These are phyloP conservation scores for Austrofundulus limnaeus DNA, from an alignment of 2,113 vertebrate genomes.

Conservation along the genomic window DNA sequence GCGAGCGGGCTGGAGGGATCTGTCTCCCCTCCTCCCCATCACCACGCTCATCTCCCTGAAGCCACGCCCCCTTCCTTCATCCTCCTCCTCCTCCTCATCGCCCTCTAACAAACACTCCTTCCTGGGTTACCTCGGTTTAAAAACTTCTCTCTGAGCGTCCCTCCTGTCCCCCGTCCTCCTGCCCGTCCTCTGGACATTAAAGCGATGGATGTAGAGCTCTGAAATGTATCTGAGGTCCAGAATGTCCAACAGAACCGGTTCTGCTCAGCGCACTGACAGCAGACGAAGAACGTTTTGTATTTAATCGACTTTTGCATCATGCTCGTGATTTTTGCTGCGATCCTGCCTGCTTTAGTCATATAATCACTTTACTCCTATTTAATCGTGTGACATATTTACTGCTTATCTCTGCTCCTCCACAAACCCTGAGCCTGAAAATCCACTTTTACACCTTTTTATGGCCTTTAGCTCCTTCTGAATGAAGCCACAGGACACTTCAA, in stretches of 20 bases:
- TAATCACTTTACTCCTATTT: constrained; percentile 57
- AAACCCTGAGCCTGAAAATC: constrained; percentile 30
- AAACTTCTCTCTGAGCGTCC: constrained; percentile 84
- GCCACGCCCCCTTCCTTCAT: constrained; percentile 71
- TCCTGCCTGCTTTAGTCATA: constrained; percentile 64
- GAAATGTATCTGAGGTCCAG: constrained; percentile 49
- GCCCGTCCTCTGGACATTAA: constrained; percentile 41
- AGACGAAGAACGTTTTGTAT: constrained; percentile 42
- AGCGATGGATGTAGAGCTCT: constrained; percentile 62
- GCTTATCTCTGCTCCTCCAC: constrained; percentile 43
- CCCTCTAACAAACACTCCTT: constrained; percentile 90
- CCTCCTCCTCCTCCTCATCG: constrained; percentile 52
- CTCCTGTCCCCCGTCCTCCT: neutral
- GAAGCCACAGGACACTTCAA: too few relatives aligned
- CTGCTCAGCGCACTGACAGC: constrained; percentile 44
- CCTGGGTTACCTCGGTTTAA: constrained; percentile 92
- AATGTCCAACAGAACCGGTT: constrained; percentile 57
- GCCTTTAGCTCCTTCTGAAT: too few relatives aligned
- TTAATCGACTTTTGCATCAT: constrained; percentile 51
- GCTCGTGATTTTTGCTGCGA: constrained; percentile 58
- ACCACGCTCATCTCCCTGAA: constrained; percentile 80
- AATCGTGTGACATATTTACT: constrained; percentile 63
- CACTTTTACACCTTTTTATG: neutral
- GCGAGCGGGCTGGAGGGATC: constrained; percentile 90
- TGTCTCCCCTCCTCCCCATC: constrained; percentile 95